A percentile compares a stretch with the other conserved stretches of the same genome.
Evolutionary conservation across 2,888 invertebrate species (phyloP).

Genomic region (Eupithecia pulchellata): DNA sequence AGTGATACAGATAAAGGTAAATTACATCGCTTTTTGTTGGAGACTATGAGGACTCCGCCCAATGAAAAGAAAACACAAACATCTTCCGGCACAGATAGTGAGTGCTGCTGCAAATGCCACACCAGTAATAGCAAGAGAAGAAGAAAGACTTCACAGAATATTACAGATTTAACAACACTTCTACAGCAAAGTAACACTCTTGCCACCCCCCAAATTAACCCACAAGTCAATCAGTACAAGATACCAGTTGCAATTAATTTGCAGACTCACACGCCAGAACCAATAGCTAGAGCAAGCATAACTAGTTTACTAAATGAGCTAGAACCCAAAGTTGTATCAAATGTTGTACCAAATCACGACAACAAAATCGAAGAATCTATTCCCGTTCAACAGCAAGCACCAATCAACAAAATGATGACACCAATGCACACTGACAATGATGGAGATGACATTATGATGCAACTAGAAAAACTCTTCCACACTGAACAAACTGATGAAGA

Average conservation of each 20-base stretch:
- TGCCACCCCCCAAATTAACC: constrained; percentile 20
- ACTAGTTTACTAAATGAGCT: constrained; percentile 27
- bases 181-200: constrained; percentile 31
- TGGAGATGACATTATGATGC: constrained; percentile 71
- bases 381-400: constrained; percentile 30
- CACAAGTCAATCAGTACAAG: constrained; percentile 39
- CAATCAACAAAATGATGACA: constrained; percentile 29
- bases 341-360: constrained; percentile 43
- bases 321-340: constrained; percentile 34
- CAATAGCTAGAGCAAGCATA: constrained; percentile 18
- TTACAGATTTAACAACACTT: constrained; percentile 33
- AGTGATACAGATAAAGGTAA: constrained; percentile 69
- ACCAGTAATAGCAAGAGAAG: constrained; percentile 63
- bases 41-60: constrained; percentile 54
- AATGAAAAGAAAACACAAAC: constrained; percentile 45
- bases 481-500: constrained; percentile 74
- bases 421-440: constrained; percentile 46
- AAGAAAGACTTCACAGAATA: constrained; percentile 43
- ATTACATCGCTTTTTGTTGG: constrained; percentile 67
- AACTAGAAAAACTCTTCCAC: constrained; percentile 78
- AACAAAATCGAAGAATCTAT: constrained; percentile 26
- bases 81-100: constrained; percentile 49
- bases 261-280: constrained; percentile 45
- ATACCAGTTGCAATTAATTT: constrained; percentile 52
- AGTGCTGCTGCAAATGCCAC: constrained; percentile 64